Evolutionary conservation across 2,113 vertebrate genomes (phyloP).

Genomic region (Calidris pygmaea): DNA sequence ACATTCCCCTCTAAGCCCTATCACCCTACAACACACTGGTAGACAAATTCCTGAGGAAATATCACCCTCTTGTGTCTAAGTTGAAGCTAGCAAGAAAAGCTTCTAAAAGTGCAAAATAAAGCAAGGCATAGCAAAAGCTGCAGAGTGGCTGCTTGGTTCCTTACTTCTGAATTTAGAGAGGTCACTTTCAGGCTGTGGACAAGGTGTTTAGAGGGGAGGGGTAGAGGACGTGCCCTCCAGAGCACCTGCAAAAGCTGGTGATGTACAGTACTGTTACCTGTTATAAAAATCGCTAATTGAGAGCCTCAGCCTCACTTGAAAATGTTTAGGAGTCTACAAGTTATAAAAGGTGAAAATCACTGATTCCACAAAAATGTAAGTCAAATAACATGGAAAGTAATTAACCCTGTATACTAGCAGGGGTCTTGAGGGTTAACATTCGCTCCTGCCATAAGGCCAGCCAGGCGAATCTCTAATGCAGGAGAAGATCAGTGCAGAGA

Average conservation of each 20-base stretch:
- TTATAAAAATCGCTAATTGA: background rate
- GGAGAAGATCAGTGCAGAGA: background rate
- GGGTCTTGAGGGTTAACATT: too few species aligned
- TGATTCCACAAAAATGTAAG: fast-evolving
- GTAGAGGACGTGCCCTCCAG: background rate
- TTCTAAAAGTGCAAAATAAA: background rate
- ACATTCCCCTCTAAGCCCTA: fast-evolving
- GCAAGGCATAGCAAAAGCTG: background rate
- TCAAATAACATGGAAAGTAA: background rate
- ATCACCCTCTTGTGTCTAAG: conserved; percentile 51
- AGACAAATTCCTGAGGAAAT: conserved; percentile 20
- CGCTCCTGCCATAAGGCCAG: background rate
- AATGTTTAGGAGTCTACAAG: background rate
- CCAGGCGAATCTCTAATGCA: fast-evolving
- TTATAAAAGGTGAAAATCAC: background rate
- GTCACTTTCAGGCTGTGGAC: background rate
- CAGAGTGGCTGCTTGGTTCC: fast-evolving
- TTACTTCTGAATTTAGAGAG: background rate
- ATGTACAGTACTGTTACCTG: fast-evolving
- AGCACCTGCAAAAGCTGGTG: background rate
- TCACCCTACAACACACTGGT: fast-evolving
- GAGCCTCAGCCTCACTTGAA: background rate
- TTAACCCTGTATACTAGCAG: fast-evolving
- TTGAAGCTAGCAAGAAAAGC: background rate
- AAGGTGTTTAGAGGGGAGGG: background rate